Evolutionary conservation across 2,113 vertebrate species (phyloP).

Genomic region (Rhinichthys klamathensis): DNA sequence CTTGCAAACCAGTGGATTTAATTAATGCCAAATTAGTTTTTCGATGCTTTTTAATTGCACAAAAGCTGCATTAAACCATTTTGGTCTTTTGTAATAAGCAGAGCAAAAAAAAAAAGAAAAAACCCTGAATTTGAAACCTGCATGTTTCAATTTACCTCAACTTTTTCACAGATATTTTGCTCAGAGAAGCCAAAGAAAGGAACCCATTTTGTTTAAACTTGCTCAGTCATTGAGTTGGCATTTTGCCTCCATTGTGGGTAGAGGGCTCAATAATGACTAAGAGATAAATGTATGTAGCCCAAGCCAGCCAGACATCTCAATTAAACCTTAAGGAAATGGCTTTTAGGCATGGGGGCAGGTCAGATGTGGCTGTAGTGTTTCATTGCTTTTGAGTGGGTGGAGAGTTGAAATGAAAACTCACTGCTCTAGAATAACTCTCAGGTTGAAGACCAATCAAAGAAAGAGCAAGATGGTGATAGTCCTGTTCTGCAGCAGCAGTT

Average conservation of each 20-base stretch:
- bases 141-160: background rate
- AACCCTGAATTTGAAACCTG: background rate
- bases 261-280: background rate
- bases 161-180: background rate
- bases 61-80: background rate
- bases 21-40: background rate
- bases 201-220: background rate
- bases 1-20: background rate
- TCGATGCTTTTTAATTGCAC: background rate
- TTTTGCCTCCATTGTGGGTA: slow-evolving; percentile 6
- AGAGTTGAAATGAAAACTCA: background rate
- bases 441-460: background rate
- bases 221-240: background rate
- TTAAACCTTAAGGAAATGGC: slow-evolving; percentile 30
- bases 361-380: background rate
- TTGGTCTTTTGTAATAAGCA: background rate
- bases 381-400: background rate
- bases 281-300: background rate
- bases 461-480: background rate
- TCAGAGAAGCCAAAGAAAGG: background rate
- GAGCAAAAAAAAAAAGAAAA: background rate
- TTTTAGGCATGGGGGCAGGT: slow-evolving; percentile 19
- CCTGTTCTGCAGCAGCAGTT: background rate
- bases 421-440: background rate
- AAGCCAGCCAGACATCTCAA: slow-evolving; percentile 7